Base-by-base conservation (phyloP, 2,113 vertebrate genomes). In the Alethe diademata region DNA sequence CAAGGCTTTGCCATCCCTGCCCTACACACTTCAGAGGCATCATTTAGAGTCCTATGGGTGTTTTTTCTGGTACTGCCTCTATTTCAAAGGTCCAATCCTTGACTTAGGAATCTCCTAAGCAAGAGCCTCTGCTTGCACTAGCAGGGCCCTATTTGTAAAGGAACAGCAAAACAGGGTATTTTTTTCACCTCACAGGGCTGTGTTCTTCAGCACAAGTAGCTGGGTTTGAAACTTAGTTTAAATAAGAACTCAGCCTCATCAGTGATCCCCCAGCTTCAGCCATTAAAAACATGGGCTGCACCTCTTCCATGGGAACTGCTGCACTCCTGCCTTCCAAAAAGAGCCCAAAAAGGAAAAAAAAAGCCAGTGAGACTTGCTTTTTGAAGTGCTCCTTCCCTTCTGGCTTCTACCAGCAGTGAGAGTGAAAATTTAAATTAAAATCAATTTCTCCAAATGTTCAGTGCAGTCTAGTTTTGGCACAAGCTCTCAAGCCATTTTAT, bases 381-480 rank as follows among this genome's bases (percentile, higher is more conserved):
- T 62, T 84, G 83, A 93, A 96, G 79, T 33, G 50, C 67, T 93
- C 26, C 94, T 88, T 95, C 75, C 95, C 92, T 94, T 94, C 95
- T 95, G 94, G 92, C 90, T 96, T 86, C 80, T 75, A 90, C 95
- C 62, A 88, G 60, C 88, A 96, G 92, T 48, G 18, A 92, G 92
- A 93, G 67, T 74, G 78, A 96, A 90, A 96, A 97, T 93, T 94
- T 64, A 95, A 90, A 96, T 95, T 90, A 76, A 94, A 95, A 92
- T 93, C 67, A 14, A 80, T 96, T 90, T 94, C 93, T 95, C 95
- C 96, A 96, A 95, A 95, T 95, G 93, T 94, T 96, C 94, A 94
- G 64, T 74, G 75, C 92, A 95, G 93, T 64, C 93, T 93, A 66
- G 93, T 95, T 96, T 94, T 97, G 95, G 96, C 92, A 96, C 78